These are phyloP conservation scores for Distichodus sexfasciatus DNA, from an alignment of 2,797 vertebrate genomes.

Conservation along the genomic window DNA sequence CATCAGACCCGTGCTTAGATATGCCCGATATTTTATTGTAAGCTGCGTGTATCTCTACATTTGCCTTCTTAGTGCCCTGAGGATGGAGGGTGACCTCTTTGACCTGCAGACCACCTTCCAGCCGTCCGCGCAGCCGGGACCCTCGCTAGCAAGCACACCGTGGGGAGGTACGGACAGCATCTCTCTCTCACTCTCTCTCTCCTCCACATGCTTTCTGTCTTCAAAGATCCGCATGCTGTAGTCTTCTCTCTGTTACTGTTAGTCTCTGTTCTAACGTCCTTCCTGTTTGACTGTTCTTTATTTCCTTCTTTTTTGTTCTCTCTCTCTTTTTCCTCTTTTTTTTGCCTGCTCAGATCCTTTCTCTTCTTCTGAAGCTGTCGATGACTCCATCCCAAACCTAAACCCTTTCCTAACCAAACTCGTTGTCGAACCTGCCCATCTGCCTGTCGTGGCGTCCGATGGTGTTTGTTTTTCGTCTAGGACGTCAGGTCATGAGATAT, in stretches of 20 bases:
- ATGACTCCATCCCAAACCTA: constrained; percentile 98
- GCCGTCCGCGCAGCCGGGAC: constrained; percentile 79
- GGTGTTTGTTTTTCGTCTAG: constrained; percentile 97
- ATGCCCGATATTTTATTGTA: too few relatives aligned
- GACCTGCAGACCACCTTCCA: constrained; percentile 95
- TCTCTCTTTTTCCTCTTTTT: constrained; percentile 55
- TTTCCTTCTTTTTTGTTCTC: constrained; percentile 26
- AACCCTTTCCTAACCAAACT: constrained; percentile 99
- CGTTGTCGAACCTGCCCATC: constrained; percentile 94
- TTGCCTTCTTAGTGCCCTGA: constrained; percentile 80
- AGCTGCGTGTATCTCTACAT: too few relatives aligned
- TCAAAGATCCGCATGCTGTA: constrained; percentile 64
- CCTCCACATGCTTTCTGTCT: background rate
- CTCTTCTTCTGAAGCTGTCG: constrained; percentile 95
- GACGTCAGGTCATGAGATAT: constrained; percentile 99
- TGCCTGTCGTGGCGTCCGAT: constrained; percentile 95
- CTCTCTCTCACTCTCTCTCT: background rate
- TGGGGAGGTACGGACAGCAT: constrained; percentile 98
- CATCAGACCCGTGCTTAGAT: background rate
- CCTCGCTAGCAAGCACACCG: constrained; percentile 84
- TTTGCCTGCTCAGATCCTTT: constrained; percentile 96
- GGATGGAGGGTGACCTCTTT: constrained; percentile 95
- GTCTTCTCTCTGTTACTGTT: constrained; percentile 59
- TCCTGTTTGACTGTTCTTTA: constrained; percentile 71
- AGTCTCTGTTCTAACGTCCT: constrained; percentile 77